Percentiles rank a stretch among this genome's conserved stretches.
These are phyloP conservation scores for Amphibalanus amphitrite DNA, from an alignment of 1,140 invertebrate species.

Conservation along the genomic window DNA sequence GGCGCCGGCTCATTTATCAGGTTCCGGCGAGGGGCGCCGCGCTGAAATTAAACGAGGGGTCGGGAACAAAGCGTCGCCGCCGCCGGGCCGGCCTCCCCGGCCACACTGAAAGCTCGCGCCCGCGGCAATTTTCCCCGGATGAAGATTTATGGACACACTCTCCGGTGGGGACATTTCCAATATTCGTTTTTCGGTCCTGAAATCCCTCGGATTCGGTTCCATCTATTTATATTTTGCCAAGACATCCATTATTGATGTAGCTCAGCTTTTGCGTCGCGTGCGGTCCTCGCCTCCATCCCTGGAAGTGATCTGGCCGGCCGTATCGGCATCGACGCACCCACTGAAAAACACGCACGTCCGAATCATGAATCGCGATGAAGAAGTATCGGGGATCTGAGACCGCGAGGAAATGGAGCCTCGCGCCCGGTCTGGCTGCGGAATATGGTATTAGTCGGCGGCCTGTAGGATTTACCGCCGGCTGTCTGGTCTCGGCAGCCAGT, in stretches of 20 bases:
- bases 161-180: slow-evolving; percentile 1
- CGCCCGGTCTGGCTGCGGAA: not conserved
- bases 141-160: not conserved
- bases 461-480: not conserved
- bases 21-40: not conserved
- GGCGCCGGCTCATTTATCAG: not conserved
- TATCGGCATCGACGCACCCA: no score
- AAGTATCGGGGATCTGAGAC: not conserved
- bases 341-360: not conserved
- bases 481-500: no score
- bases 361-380: not conserved
- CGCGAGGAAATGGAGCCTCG: not conserved
- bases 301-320: not conserved
- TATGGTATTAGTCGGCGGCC: not conserved
- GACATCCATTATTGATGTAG: not conserved
- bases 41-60: not conserved
- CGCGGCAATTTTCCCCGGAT: not conserved
- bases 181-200: not conserved
- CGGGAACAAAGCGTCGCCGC: not conserved
- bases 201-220: not conserved
- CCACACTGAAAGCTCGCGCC: not conserved
- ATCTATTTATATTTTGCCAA: slow-evolving; percentile 1
- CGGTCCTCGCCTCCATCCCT: not conserved
- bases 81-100: not conserved
- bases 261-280: not conserved